These are phyloP conservation scores for Peromyscus eremicus DNA, from an alignment of 2,797 vertebrate species.

Conservation along the genomic window DNA sequence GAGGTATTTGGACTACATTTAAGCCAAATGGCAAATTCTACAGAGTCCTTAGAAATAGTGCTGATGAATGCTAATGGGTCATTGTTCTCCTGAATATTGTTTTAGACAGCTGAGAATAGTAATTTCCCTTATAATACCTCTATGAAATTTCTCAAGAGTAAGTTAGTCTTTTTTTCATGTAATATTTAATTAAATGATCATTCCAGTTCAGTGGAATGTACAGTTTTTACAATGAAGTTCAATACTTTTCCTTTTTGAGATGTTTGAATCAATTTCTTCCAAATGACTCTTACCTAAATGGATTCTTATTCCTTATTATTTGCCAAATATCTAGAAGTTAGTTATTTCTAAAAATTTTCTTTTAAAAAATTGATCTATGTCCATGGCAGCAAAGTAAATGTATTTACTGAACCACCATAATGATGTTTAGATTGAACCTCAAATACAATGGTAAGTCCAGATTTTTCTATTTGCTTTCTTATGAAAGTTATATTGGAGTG, in stretches of 20 bases:
- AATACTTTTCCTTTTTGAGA: not conserved
- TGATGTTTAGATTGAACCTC: not conserved
- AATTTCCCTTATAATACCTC: not conserved
- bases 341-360: constrained; percentile 25
- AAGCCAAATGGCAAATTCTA: not conserved
- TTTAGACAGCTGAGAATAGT: not conserved
- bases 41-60: not conserved
- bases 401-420: not conserved
- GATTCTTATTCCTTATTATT: constrained; percentile 28
- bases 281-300: constrained; percentile 43
- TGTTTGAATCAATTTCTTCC: constrained; percentile 58
- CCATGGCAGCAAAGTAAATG: not conserved
- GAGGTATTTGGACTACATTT: not conserved
- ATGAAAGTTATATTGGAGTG: not conserved
- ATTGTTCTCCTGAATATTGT: not conserved
- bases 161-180: not conserved
- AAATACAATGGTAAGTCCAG: not conserved
- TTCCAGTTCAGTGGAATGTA: not conserved
- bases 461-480: not conserved
- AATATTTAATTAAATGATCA: not conserved
- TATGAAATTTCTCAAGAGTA: not conserved
- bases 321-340: constrained; percentile 66
- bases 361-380: not conserved
- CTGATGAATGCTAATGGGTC: too few relatives aligned
- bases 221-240: constrained; percentile 7